phyloP scores from a whole-genome alignment of 2,797 vertebrate species.

The Sciaenops ocellatus region DNA sequence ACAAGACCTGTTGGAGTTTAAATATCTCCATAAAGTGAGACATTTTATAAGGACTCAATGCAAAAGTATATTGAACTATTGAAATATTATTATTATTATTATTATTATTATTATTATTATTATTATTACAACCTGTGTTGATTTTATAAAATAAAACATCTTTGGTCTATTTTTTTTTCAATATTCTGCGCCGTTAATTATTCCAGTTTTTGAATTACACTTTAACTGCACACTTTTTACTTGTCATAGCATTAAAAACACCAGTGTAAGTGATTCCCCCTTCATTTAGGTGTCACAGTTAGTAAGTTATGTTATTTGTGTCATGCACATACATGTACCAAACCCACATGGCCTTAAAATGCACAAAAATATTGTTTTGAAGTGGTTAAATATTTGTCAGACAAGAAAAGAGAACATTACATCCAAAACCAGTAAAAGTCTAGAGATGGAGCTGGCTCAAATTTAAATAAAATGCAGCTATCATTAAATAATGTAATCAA shows the following conservation, averaged over 20 bases:
- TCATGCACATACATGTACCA: no score
- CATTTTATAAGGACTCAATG: not conserved
- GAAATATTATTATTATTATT: no score
- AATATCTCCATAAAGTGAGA: not conserved
- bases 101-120: no score
- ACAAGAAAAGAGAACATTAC: not conserved
- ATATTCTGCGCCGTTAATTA: conserved; percentile 18
- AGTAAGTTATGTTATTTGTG: not conserved
- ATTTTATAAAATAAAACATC: not conserved
- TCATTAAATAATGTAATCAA: not conserved
- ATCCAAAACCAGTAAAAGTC: not conserved
- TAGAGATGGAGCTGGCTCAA: not conserved
- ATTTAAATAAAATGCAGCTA: not conserved
- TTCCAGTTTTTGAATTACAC: conserved; percentile 10
- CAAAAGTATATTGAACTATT: no score
- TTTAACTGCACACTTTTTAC: conserved; percentile 12
- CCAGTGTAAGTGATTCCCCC: not conserved
- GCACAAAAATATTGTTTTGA: not conserved
- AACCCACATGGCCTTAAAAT: not conserved
- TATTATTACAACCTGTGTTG: not conserved
- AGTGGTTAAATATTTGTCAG: not conserved
- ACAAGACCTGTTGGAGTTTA: not conserved
- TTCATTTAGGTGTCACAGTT: not conserved
- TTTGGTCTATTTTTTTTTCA: not conserved
- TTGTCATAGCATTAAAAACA: not conserved